Base-by-base conservation (phyloP, 1,140 invertebrate genomes). In the Drosophila orena region DNA sequence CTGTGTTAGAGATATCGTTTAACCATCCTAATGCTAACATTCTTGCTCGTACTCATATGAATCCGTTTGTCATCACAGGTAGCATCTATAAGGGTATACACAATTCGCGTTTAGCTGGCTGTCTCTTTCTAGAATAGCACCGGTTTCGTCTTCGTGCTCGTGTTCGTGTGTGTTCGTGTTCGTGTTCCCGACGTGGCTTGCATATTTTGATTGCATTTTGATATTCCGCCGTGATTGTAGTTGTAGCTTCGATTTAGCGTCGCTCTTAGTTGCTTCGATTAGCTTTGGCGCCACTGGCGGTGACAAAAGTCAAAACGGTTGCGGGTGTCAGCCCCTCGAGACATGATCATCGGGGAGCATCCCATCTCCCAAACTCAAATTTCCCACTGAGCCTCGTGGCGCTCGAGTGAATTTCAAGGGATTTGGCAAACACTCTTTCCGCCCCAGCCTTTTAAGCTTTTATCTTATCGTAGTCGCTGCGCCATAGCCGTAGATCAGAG, bases 251-350 rank as follows among this genome's bases (percentile, higher is more conserved):
- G 15, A n/a, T 8, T 61, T 37, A 5, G 54, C 30, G 27, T 30
- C 35, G 34, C 46, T 42, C 30, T 42, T 43, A 52, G 59, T 65
- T 37, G 66, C 49, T 70, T 69, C 69, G 68, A 71, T 71, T 71
- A 71, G 68, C 47, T 70, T 70, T 34, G 66, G 66, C 64, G 66
- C 66, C 66, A 34, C 14, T 40, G 64, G 64, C 24, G 64, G 66
- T 70, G 65, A 71, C 68, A 71, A 71, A 70, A 70, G 68, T 70
- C 52, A 70, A 68, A 68, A 69, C 35, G 40, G 62, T 24, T 56
- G 66, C 35, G 40, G 62, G 34, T 56, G 66, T 70, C 66, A 70
- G 65, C 52, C 43, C 52, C 65, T n/a, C 40, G 65, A 37, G 68
- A 70, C 66, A 70, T 70, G 66, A 70, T 71, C 68, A 69, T 24